Evolutionary conservation across 2,888 invertebrate genomes (phyloP), one percentile per base, ranked within the genome.

Genomic region (Petrolisthes cinctipes): DNA sequence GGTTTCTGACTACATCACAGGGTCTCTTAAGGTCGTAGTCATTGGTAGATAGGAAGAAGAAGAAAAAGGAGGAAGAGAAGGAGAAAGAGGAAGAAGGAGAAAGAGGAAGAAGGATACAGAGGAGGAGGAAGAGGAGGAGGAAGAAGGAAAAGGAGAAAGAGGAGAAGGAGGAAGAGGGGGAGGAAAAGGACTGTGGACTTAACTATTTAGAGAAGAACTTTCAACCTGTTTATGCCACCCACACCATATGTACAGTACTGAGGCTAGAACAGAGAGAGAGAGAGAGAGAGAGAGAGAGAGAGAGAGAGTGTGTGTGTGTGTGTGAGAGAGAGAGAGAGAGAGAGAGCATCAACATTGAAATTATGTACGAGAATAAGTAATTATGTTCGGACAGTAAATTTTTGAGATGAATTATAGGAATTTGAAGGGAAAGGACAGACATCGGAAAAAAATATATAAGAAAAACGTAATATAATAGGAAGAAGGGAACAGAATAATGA

Each of bases 271-370:
- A 82, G 53, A 83, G 51, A n/a, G 73, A 71, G 71, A 17, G 37
- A 82, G 71, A 71, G 71, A 82, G n/a, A 51, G n/a, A 71, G 54
- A 71, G 71, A 82, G 71, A 51, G 53, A 82, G 11, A 71, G 71
- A 68, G 71, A 53, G 71, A 83, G 73, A 51, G 54, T 17, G 54
- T n/a, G n/a, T 17, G 82, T 20, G 66, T 61, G 61, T 23, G 61
- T 5, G 82, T 20, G 68, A 66, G 66, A 37, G 82, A 37, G 82
- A 66, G 82, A 82, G 66, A 61, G 66, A 66, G 37, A 61, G 61
- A 61, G 61, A 61, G 61, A 37, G 37, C 2, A 37, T 37, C 37
- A 37, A 37, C 37, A 37, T 37, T 37, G 37, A 37, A 37, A 37
- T 37, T 37, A 37, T 37, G 37, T 37, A 37, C 37, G 37, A 37